phyloP scores from a whole-genome alignment of 2,113 vertebrate genomes.

The Cariama cristata region DNA sequence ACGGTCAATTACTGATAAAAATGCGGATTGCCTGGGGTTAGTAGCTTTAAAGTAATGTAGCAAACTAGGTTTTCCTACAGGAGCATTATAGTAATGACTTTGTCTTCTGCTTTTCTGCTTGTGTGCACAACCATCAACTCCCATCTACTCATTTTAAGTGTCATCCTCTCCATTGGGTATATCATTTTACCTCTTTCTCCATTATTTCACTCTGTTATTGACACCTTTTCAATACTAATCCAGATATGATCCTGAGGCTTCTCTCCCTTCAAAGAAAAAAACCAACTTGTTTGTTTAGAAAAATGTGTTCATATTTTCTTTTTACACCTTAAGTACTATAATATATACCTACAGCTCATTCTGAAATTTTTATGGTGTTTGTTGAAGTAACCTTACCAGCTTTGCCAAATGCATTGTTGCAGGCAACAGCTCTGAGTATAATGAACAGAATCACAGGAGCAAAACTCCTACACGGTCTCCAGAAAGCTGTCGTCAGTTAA shows the following conservation, averaged over 20 bases:
- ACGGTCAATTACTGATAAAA: not conserved
- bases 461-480: not conserved
- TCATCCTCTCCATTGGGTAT: not conserved
- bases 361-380: not conserved
- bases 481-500: not conserved
- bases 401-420: not conserved
- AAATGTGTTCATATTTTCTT: not conserved
- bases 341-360: not conserved
- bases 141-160: not conserved
- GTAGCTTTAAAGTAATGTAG: not conserved
- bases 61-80: not conserved
- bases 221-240: not conserved
- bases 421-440: not conserved
- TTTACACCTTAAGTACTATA: not conserved
- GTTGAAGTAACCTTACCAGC: not conserved
- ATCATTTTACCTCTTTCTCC: not conserved
- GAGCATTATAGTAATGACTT: not conserved
- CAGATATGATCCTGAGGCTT: not conserved
- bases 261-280: not conserved
- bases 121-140: not conserved
- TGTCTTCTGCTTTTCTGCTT: not conserved
- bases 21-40: not conserved
- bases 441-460: not conserved
- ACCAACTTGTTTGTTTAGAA: not conserved
- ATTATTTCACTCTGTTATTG: not conserved